These are phyloP conservation scores for Pandion haliaetus DNA, from an alignment of 2,113 vertebrate species.

Conservation along the genomic window DNA sequence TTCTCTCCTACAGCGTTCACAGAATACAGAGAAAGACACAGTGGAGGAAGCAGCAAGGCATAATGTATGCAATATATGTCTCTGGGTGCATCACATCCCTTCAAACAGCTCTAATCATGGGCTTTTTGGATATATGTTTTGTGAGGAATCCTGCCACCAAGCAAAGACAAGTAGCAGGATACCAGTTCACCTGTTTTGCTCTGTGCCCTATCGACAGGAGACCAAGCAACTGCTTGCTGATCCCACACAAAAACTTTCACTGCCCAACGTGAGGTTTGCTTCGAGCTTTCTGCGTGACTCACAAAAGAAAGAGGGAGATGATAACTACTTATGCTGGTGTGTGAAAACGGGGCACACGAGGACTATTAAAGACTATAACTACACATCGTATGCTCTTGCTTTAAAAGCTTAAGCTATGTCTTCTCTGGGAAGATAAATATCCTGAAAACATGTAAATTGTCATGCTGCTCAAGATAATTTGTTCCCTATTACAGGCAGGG, in stretches of 20 bases:
- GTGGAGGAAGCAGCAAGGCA: background rate
- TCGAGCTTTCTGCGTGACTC: background rate
- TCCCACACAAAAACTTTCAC: background rate
- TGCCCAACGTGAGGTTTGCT: background rate
- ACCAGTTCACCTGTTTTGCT: background rate
- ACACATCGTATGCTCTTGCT: background rate
- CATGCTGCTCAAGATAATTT: background rate
- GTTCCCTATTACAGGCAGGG: background rate
- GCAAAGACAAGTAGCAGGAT: background rate
- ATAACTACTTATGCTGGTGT: background rate
- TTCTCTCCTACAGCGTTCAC: rapidly evolving
- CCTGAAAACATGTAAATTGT: background rate
- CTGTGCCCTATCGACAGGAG: rapidly evolving
- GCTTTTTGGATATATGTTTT: background rate
- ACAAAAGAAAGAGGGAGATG: background rate
- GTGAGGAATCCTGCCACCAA: background rate
- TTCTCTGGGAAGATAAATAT: background rate
- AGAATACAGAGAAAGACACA: background rate
- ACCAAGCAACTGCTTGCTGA: background rate
- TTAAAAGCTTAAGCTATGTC: background rate
- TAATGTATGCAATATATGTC: rapidly evolving
- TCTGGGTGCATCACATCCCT: background rate
- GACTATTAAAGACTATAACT: background rate
- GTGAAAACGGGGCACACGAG: background rate
- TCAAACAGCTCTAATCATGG: rapidly evolving